These are phyloP conservation scores for Gymnocephalus cernua DNA, from an alignment of 2,113 vertebrate genomes.

Conservation along the genomic window DNA sequence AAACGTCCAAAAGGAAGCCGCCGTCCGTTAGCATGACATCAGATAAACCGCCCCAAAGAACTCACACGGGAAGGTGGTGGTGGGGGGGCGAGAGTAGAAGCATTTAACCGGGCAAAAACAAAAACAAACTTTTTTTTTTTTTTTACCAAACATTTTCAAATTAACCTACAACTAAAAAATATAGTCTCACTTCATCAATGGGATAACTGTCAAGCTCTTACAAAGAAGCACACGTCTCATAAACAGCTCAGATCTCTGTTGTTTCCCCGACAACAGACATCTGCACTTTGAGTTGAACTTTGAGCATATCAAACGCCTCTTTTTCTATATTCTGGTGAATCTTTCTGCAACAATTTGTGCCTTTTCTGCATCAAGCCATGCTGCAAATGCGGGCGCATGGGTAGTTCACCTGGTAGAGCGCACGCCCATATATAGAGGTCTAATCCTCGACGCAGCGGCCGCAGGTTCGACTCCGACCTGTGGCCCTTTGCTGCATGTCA, in stretches of 20 bases:
- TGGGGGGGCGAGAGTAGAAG: not conserved
- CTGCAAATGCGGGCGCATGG: too few species aligned
- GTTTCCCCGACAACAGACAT: not conserved
- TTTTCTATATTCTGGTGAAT: too few species aligned
- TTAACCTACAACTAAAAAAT: conserved; percentile 68
- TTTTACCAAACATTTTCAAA: conserved; percentile 38
- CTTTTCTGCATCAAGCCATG: too few species aligned
- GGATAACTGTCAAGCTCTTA: conserved; percentile 55
- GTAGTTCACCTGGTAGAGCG: too few species aligned
- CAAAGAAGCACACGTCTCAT: conserved; percentile 60
- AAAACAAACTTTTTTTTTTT: not conserved
- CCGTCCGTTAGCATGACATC: conserved; percentile 58
- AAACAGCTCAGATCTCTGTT: too few species aligned
- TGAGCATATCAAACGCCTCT: too few species aligned
- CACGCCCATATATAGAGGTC: too few species aligned
- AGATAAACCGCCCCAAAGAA: conserved; percentile 45
- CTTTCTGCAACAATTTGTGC: too few species aligned
- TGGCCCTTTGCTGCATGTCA: too few species aligned
- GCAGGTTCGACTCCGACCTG: too few species aligned
- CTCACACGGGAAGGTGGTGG: conserved; percentile 36
- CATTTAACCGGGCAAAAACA: conserved; percentile 10
- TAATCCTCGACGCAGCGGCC: too few species aligned
- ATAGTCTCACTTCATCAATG: conserved; percentile 59
- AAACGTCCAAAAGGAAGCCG: conserved; percentile 72
- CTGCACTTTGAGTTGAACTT: too few species aligned